Evolutionary conservation across 2,888 invertebrate species (phyloP), one percentile per base, ranked within the genome.

Genomic region (Aspidapion aeneum): DNA sequence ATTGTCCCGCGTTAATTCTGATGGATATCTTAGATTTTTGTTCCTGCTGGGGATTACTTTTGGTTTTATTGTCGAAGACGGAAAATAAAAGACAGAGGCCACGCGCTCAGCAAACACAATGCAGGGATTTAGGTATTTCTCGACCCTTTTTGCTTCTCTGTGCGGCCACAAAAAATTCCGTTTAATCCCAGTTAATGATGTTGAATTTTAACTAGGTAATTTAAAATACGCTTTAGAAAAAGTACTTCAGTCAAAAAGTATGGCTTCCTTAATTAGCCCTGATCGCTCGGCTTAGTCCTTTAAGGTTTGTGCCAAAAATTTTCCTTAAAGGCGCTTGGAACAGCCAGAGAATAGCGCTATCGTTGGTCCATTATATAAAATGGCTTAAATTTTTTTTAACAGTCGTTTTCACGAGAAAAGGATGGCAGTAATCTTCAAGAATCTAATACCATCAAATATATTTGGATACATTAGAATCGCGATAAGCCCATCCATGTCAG

Each of bases 1-100:
- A 76, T 75, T 76, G 74, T 74, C 72, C 58, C 52, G 51, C 55
- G 60, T 52, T 66, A 56, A 61, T 64, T 55, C 61, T 61, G 61
- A 58, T 58, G 58, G 61, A 64, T 61, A 64, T 61, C 58, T 58
- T 50, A 21, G 54, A 60, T 62, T 57, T 62, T 49, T 52, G 50
- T 59, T 59, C 35, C 5, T 18, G 3, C 18, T n/a, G 50, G 17
- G 59, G 35, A 52, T 60, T 52, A 52, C 19, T 52, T n/a, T 52
- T 52, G 52, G 52, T 52, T 52, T 52, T 52, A 52, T 52, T 52
- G 19, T 52, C 52, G 3, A 17, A 19, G 52, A 52, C 17, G 5
- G 49, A n/a, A 52, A 52, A 17, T 52, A 52, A 52, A 52, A 52
- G 35, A 35, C n/a, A n/a, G 35, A 35, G 35, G 35, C 35, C 35